Evolutionary conservation across 1,140 invertebrate genomes (phyloP).

Genomic region (Stegodyphus mimosarum): DNA sequence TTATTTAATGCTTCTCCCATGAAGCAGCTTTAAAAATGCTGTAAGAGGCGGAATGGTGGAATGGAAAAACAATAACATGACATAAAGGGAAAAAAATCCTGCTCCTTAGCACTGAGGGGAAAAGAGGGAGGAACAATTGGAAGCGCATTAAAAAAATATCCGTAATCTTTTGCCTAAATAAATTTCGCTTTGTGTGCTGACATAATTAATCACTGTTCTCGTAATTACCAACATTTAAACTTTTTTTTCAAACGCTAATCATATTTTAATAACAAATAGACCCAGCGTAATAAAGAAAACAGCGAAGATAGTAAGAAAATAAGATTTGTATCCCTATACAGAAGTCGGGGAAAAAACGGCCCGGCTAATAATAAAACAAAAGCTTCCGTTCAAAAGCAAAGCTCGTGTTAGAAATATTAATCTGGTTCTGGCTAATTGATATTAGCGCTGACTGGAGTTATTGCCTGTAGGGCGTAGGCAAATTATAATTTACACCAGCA

Average conservation of each 20-base stretch:
- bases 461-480: slow-evolving; percentile 57
- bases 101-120: slow-evolving; percentile 11
- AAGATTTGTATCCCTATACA: slow-evolving; percentile 58
- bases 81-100: slow-evolving; percentile 20
- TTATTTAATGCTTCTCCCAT: slow-evolving; percentile 31
- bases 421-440: slow-evolving; percentile 59
- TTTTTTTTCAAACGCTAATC: slow-evolving; percentile 60
- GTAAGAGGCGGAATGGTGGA: slow-evolving; percentile 26
- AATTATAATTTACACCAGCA: slow-evolving; percentile 60
- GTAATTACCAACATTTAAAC: slow-evolving; percentile 61
- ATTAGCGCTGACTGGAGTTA: slow-evolving; percentile 58
- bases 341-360: slow-evolving; percentile 47
- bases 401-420: slow-evolving; percentile 60
- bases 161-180: slow-evolving; percentile 60
- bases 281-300: slow-evolving; percentile 55
- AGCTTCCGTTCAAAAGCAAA: slow-evolving; percentile 46
- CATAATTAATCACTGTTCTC: slow-evolving; percentile 61
- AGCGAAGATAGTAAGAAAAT: slow-evolving; percentile 49
- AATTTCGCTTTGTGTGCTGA: slow-evolving; percentile 60
- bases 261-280: slow-evolving; percentile 62
- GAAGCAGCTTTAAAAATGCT: slow-evolving; percentile 40
- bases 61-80: slow-evolving; percentile 36
- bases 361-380: slow-evolving; percentile 54
- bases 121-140: slow-evolving; percentile 29
- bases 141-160: slow-evolving; percentile 46